A percentile compares a stretch with the other conserved stretches of the same genome.
Conservation (phyloP, 2,888 invertebrate species). For the Euphydryas editha region DNA sequence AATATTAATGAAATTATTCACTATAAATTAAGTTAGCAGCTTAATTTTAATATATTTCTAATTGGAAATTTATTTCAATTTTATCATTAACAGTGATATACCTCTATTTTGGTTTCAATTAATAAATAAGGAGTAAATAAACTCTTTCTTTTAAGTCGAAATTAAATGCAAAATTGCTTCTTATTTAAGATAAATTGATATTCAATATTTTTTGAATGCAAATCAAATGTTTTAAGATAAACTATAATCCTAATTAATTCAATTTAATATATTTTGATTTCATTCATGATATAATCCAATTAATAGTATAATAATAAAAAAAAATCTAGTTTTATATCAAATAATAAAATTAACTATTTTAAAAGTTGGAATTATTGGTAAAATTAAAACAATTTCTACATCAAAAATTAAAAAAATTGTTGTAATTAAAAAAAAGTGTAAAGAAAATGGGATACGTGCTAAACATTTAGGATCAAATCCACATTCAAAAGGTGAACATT, state of each 20-base stretch:
- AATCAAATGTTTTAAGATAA: slow-evolving; percentile 65
- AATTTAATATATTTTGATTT: slow-evolving; percentile 71
- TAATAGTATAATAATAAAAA: slow-evolving; percentile 81
- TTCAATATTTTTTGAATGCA: slow-evolving; percentile 71
- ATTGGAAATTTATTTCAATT: slow-evolving; percentile 51
- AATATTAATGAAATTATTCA: slow-evolving; percentile 55
- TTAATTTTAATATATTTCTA: slow-evolving; percentile 82
- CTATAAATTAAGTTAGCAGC: slow-evolving; percentile 86
- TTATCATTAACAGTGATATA: slow-evolving; percentile 87
- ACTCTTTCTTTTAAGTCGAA: slow-evolving; percentile 75
- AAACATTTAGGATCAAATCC: slow-evolving; percentile 70
- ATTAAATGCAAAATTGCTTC: slow-evolving; percentile 81
- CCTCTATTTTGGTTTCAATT: slow-evolving; percentile 85
- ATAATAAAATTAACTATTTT: slow-evolving; percentile 54
- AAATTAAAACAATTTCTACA: slow-evolving; percentile 86
- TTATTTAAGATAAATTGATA: slow-evolving; percentile 80
- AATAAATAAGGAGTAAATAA: slow-evolving; percentile 79
- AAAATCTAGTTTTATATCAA: slow-evolving; percentile 59
- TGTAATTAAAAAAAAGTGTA: slow-evolving; percentile 85
- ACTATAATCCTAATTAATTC: slow-evolving; percentile 50
- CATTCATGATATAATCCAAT: slow-evolving; percentile 70
- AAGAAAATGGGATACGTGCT: slow-evolving; percentile 67
- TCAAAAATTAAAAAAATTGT: slow-evolving; percentile 90
- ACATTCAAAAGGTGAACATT: slow-evolving; percentile 85
- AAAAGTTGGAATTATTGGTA: slow-evolving; percentile 80